Percentiles rank a stretch among this genome's conserved stretches.
These are phyloP conservation scores for Lacerta agilis DNA, from an alignment of 2,797 vertebrate genomes.

Conservation along the genomic window DNA sequence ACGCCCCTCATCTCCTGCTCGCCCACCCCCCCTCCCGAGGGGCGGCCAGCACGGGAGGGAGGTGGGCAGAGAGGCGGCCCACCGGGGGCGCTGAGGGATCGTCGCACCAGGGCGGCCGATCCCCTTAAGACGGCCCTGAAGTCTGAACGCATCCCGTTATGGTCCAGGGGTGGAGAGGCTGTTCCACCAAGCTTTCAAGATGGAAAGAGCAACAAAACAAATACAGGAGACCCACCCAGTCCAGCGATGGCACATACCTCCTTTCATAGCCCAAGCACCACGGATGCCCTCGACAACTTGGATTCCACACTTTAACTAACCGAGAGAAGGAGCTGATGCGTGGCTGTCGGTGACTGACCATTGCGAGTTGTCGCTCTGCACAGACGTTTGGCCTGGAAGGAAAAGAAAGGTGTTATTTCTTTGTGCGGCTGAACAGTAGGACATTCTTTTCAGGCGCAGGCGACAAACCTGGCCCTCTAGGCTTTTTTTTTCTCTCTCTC, in stretches of 20 bases:
- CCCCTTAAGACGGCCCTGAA: too few species aligned
- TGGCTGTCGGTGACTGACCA: slow-evolving; percentile 88
- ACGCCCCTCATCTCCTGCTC: too few species aligned
- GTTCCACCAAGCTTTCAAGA: neutral
- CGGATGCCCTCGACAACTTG: slow-evolving; percentile 82
- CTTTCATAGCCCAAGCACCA: slow-evolving; percentile 89
- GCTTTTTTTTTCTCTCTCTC: accelerated
- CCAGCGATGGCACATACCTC: slow-evolving; percentile 77
- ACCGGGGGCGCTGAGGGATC: too few species aligned
- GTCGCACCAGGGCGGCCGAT: too few species aligned
- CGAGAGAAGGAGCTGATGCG: slow-evolving; percentile 86
- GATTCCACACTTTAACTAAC: slow-evolving; percentile 86
- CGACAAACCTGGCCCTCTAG: too few species aligned
- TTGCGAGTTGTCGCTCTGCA: slow-evolving; percentile 79
- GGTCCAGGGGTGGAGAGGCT: too few species aligned
- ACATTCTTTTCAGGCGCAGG: neutral
- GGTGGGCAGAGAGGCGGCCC: too few species aligned
- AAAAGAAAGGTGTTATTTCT: neutral
- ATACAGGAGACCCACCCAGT: too few species aligned
- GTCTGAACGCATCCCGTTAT: too few species aligned
- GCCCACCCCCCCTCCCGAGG: too few species aligned
- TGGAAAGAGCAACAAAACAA: too few species aligned
- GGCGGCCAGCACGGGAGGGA: too few species aligned
- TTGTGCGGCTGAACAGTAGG: accelerated
- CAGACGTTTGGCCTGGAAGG: slow-evolving; percentile 91